Conservation (phyloP, 2,113 vertebrate genomes). For the Apodemus sylvaticus region DNA sequence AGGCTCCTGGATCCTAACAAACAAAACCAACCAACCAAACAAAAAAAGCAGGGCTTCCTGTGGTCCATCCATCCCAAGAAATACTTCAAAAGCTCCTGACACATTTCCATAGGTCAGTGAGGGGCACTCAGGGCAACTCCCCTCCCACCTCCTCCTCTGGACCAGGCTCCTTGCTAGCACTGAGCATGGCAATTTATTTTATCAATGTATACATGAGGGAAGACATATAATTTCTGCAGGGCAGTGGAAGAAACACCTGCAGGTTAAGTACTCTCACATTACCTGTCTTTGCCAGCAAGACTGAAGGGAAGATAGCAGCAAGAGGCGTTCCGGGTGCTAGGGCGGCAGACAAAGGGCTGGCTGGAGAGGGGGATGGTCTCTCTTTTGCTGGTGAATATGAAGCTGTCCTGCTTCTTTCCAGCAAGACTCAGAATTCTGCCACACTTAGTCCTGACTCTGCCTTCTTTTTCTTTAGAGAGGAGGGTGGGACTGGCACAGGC, state of each 20-base stretch:
- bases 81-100: neutral
- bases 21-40: too few relatives aligned
- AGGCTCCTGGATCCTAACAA: neutral
- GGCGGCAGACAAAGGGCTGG: neutral
- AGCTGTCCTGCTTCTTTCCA: neutral
- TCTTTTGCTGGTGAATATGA: neutral
- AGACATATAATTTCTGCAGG: neutral
- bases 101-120: neutral
- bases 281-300: neutral
- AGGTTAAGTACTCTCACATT: neutral
- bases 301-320: neutral
- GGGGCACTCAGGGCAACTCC: neutral
- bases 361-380: neutral
- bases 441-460: neutral
- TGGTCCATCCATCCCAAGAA: neutral
- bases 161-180: neutral
- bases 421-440: neutral
- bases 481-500: neutral
- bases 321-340: neutral
- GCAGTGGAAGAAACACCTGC: neutral
- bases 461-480: neutral
- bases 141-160: neutral
- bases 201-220: constrained; percentile 1
- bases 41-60: neutral
- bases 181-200: constrained; percentile 53